Evolutionary conservation across 2,888 invertebrate species (phyloP), one percentile per base, ranked within the genome.

Genomic region (Trisateles emortualis): DNA sequence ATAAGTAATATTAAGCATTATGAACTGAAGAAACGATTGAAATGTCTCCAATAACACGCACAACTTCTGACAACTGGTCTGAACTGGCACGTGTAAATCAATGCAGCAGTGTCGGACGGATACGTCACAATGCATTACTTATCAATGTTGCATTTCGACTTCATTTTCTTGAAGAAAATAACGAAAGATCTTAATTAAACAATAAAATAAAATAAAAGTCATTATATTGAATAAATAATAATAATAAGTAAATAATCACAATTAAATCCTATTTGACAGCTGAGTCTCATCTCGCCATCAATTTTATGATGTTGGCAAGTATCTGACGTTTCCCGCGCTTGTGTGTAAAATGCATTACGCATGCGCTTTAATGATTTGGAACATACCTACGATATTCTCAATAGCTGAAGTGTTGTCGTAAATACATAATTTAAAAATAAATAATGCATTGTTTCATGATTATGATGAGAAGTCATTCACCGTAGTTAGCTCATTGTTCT

Each of bases 251-350:
- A n/a, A n/a, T n/a, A n/a, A n/a, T n/a, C n/a, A n/a, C n/a, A n/a
- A n/a, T n/a, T n/a, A n/a, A n/a, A n/a, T n/a, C n/a, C n/a, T n/a
- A n/a, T n/a, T n/a, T n/a, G n/a, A n/a, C n/a, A n/a, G n/a, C n/a
- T n/a, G n/a, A n/a, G 3, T 26, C 26, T 3, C 26, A 19, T 19
- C 19, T 19, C 8, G 19, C 22, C 22, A 39, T 39, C 24, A 39
- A 24, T 39, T 39, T 39, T n/a, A 16, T 19, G 16, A 14, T 17
- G 36, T 19, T 36, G 36, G 17, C 36, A 36, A 17, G 36, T 16
- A 10, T 19, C 3, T 10, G 0, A 16, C 9, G 2, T 36, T 36
- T 36, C 3, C 17, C 36, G 30, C 26, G 26, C 24, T 14, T 14
- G 33, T 33, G 33, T 33, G 30, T 30, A 10, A 41, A 30, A 10